Conservation (phyloP, 2,888 invertebrate genomes). For the Standfussiana lucernea region DNA sequence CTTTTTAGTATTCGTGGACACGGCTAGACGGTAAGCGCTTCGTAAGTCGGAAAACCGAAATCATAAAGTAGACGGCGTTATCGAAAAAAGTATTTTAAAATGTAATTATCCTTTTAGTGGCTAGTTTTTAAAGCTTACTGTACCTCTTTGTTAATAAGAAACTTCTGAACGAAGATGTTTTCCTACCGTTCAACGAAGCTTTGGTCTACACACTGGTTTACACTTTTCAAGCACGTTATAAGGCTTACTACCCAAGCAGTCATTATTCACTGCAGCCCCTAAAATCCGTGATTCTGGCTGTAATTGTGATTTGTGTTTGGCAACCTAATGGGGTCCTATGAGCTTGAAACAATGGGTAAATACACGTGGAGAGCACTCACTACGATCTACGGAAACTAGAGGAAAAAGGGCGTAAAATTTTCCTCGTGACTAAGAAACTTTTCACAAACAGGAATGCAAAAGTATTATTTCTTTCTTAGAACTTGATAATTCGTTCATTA, state of each 20-base stretch:
- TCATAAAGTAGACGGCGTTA: conserved; percentile 25
- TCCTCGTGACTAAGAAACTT: conserved; percentile 30
- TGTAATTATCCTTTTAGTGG: neutral
- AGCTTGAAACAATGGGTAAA: conserved; percentile 23
- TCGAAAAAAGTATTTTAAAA: conserved; percentile 18
- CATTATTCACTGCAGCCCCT: conserved; percentile 48
- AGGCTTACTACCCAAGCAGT: conserved; percentile 22
- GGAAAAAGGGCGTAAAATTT: conserved; percentile 22
- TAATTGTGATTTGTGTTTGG: conserved; percentile 56
- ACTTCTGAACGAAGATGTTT: neutral
- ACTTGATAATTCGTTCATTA: conserved; percentile 43
- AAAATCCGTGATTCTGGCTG: conserved; percentile 32
- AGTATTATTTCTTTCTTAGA: conserved; percentile 51
- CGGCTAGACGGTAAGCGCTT: conserved; percentile 43
- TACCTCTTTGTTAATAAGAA: neutral
- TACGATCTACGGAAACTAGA: neutral
- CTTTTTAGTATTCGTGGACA: conserved; percentile 58
- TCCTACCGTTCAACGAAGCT: neutral
- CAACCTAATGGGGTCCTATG: conserved; percentile 36
- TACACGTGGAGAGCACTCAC: neutral
- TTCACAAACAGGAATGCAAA: conserved; percentile 27
- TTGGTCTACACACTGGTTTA: too few species aligned
- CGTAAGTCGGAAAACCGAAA: conserved; percentile 24
- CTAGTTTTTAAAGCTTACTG: neutral
- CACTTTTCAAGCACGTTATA: conserved; percentile 12